phyloP scores from a whole-genome alignment of 2,113 vertebrate genomes.

The Sapajus apella region DNA sequence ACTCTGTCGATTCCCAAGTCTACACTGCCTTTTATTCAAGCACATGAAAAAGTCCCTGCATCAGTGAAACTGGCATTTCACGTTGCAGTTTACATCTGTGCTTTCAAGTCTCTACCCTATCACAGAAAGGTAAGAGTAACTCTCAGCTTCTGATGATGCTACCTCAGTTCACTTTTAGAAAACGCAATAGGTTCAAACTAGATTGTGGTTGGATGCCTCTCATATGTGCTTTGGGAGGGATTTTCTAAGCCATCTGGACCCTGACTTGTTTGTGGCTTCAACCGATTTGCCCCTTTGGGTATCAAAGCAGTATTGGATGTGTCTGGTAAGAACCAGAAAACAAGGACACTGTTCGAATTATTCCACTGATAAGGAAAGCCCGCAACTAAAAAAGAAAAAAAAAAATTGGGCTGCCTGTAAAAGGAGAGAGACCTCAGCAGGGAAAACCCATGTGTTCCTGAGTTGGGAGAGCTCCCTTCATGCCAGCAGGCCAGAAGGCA shows the following conservation, averaged over 20 bases:
- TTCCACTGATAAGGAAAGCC: background rate
- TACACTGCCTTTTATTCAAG: background rate
- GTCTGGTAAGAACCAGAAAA: background rate
- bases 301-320: background rate
- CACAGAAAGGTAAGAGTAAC: background rate
- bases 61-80: background rate
- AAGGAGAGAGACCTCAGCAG: background rate
- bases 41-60: background rate
- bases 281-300: background rate
- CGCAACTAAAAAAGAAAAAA: background rate
- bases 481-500: background rate
- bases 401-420: background rate
- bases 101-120: background rate
- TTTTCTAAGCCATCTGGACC: background rate
- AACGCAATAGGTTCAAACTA: background rate
- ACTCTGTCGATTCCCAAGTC: background rate
- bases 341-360: background rate
- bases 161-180: background rate
- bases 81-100: background rate
- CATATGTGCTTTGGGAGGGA: background rate
- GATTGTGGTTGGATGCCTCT: background rate
- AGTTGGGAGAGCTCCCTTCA: too few relatives aligned
- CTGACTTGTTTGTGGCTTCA: background rate
- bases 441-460: background rate
- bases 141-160: background rate